A percentile compares a stretch with the other conserved stretches of the same genome.
Conservation (phyloP, 2,113 vertebrate genomes). For the Rallus limicola region DNA sequence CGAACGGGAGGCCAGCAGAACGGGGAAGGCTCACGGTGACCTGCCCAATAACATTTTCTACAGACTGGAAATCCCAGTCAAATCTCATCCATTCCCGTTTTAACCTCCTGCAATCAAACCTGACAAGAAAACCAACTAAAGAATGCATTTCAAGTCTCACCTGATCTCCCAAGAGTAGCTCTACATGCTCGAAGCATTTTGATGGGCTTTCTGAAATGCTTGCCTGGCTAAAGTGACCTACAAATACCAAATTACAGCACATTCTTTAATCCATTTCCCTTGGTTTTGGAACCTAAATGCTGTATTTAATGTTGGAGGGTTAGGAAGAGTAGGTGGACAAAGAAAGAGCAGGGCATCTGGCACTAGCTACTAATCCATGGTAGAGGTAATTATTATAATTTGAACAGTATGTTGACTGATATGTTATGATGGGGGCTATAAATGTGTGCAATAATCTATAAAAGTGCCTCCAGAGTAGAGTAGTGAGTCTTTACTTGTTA, state of each 20-base stretch:
- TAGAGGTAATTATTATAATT: neutral
- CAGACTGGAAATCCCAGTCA: constrained; percentile 28
- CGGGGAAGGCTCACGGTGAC: neutral
- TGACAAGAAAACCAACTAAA: constrained; percentile 72
- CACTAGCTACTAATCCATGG: neutral
- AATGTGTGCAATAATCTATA: neutral
- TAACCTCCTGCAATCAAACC: constrained; percentile 23
- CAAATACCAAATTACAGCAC: neutral
- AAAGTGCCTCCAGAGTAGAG: neutral
- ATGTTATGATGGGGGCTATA: neutral
- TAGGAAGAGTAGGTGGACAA: neutral
- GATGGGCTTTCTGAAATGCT: neutral
- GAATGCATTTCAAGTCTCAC: constrained; percentile 29
- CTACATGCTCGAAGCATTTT: neutral
- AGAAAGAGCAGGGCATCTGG: neutral
- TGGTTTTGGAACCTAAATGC: neutral
- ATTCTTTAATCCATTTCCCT: neutral
- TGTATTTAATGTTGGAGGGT: neutral
- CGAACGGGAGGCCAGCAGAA: neutral
- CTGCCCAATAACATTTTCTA: neutral
- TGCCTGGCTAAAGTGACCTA: neutral
- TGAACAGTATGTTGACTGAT: neutral
- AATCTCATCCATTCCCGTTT: neutral
- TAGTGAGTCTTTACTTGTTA: neutral
- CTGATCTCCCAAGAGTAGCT: neutral